phyloP scores from a whole-genome alignment of 1,140 invertebrate species.

The Halotydeus destructor region DNA sequence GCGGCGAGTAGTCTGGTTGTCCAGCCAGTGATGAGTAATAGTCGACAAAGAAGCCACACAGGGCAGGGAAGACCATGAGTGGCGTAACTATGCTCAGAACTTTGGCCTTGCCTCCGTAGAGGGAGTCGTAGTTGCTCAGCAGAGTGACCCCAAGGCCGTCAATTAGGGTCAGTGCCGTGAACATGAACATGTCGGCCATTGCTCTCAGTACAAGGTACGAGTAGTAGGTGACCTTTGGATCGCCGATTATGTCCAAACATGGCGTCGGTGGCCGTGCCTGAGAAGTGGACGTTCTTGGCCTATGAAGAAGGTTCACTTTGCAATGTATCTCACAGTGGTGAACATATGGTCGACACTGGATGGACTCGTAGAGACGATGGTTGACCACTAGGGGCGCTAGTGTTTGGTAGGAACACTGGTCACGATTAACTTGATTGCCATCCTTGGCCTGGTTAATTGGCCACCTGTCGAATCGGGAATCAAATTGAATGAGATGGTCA shows the following conservation, averaged over 20 bases:
- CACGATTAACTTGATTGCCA: neutral
- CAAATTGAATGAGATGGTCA: conserved; percentile 12
- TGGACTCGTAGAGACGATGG: conserved; percentile 12
- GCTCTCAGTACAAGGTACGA: conserved; percentile 15
- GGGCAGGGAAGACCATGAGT: conserved; percentile 14
- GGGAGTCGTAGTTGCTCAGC: conserved; percentile 16
- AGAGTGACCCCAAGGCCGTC: conserved; percentile 16
- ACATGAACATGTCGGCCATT: conserved; percentile 15
- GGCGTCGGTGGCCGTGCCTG: conserved; percentile 9
- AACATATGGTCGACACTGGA: conserved; percentile 15
- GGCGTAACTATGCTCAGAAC: conserved; percentile 5
- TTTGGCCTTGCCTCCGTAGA: conserved; percentile 13
- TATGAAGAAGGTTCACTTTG: conserved; percentile 9
- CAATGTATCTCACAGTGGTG: conserved; percentile 16
- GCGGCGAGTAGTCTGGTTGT: conserved; percentile 14
- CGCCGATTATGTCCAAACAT: conserved; percentile 15
- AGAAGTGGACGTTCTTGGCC: conserved; percentile 1
- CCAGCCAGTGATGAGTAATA: conserved; percentile 12
- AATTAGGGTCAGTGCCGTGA: conserved; percentile 14
- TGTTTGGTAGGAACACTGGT: conserved; percentile 14
- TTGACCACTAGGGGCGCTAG: conserved; percentile 14
- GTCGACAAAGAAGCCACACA: conserved; percentile 16
- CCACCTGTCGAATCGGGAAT: conserved; percentile 16
- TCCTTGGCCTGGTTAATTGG: conserved; percentile 4
- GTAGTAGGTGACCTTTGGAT: conserved; percentile 16